These are phyloP conservation scores for Cheirogaleus medius DNA, from an alignment of 2,113 vertebrate genomes.

Conservation along the genomic window DNA sequence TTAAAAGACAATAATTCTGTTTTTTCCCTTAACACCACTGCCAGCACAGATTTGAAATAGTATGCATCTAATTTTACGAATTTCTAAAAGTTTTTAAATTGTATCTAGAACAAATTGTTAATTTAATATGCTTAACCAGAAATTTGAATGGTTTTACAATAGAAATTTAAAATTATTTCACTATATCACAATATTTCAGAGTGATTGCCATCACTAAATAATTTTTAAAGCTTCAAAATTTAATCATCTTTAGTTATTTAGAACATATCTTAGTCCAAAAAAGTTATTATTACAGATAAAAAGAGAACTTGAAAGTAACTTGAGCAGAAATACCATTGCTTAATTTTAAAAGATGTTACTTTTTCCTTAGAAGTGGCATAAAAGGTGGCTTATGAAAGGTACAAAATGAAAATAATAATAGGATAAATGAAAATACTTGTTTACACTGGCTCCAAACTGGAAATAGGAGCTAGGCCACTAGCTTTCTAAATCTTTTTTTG, in stretches of 20 bases:
- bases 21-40: neutral
- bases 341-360: slow-evolving; percentile 21
- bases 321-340: slow-evolving; percentile 15
- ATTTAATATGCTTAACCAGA: neutral
- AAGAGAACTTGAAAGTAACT: neutral
- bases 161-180: neutral
- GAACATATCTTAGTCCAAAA: neutral
- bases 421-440: neutral
- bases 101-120: neutral
- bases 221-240: slow-evolving; percentile 22
- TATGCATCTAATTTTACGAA: neutral
- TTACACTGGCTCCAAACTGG: neutral
- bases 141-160: neutral
- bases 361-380: slow-evolving; percentile 17
- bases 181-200: slow-evolving; percentile 8
- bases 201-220: neutral
- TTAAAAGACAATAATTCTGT: neutral
- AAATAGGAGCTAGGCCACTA: neutral
- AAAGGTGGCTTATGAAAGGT: neutral
- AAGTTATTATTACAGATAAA: neutral
- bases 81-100: neutral
- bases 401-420: neutral
- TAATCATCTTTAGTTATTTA: slow-evolving; percentile 8
- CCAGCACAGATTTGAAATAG: neutral
- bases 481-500: neutral